Base-by-base conservation (phyloP, 2,888 invertebrate genomes). In the Halictus quadricinctus region DNA sequence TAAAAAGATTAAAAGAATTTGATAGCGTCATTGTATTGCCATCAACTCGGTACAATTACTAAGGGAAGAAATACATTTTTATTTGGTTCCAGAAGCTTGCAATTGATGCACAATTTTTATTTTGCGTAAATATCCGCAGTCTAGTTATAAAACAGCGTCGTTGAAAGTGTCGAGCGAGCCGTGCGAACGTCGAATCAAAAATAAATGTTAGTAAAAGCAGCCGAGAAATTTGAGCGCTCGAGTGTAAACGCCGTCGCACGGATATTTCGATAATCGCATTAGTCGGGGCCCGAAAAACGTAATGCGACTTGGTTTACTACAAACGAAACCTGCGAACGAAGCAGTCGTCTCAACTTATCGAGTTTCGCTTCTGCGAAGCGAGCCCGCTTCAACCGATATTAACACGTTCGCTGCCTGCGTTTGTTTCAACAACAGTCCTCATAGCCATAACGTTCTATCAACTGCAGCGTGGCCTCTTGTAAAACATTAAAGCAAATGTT, bases 311-410 rank as follows among this genome's bases (percentile, higher is more conserved):
- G 41, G 21, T 78, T 48, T 29, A 21, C 48, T 81, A 15, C 41
- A 50, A 72, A 41, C 36, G 41, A 25, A 48, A 48, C 41, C 69
- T 50, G 50, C 69, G 6, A 72, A 82, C 54, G 50, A 25, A 12
- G 41, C 83, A 64, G 21, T 5, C 66, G 15, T 58, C 76, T 43
- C 15, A 29, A 46, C 36, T 69, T 66, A 69, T 83, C 72, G 21
- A 21, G 21, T 83, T 77, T 66, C 76, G 66, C 50, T 36, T 36
- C 50, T 50, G 73, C 25, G 76, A 83, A 83, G 73, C 25, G 76
- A 83, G 82, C 76, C 21, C n/a, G 66, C 43, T 69, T 66, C 66
- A 29, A 18, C 66, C 1, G 7, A 15, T 7, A 29, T 15, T 13
- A 29, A 15, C 64, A 64, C 64, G 64, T 64, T 64, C 15, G 64